phyloP scores from a whole-genome alignment of 2,888 invertebrate species.

The Apodemia duryi region DNA sequence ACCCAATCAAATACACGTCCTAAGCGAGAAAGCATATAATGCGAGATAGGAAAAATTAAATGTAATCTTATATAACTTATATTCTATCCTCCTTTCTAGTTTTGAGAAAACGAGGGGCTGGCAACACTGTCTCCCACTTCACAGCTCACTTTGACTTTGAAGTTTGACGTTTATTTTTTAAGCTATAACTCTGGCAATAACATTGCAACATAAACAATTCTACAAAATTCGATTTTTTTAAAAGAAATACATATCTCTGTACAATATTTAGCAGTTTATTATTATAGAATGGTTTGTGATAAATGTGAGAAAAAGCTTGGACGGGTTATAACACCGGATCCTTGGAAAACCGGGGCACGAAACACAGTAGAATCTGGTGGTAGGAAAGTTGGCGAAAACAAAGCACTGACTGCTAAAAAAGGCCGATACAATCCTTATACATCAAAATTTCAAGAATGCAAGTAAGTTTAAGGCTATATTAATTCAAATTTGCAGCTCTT shows the following conservation, averaged over 20 bases:
- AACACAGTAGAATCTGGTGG: constrained; percentile 95
- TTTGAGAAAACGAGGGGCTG: too few relatives aligned
- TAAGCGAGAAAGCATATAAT: too few relatives aligned
- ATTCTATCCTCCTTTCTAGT: too few relatives aligned
- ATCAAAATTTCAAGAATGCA: constrained; percentile 86
- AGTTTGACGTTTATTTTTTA: not conserved
- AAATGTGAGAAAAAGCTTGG: constrained; percentile 95
- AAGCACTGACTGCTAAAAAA: constrained; percentile 91
- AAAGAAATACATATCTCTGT: not conserved
- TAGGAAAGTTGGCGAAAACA: constrained; percentile 96
- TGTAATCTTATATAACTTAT: too few relatives aligned
- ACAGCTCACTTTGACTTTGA: too few relatives aligned
- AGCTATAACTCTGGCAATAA: not conserved
- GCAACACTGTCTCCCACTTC: too few relatives aligned
- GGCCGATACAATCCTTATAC: constrained; percentile 92
- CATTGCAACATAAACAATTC: not conserved
- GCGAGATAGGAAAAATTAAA: too few relatives aligned
- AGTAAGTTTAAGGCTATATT: constrained; percentile 55
- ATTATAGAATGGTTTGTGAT: constrained; percentile 88
- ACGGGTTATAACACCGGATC: constrained; percentile 96
- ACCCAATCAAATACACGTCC: too few relatives aligned
- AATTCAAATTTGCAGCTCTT: not conserved
- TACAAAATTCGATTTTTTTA: not conserved
- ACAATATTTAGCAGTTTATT: not conserved
- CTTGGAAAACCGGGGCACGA: constrained; percentile 96